Conservation (phyloP, 2,113 vertebrate genomes). For the Talpa occidentalis region DNA sequence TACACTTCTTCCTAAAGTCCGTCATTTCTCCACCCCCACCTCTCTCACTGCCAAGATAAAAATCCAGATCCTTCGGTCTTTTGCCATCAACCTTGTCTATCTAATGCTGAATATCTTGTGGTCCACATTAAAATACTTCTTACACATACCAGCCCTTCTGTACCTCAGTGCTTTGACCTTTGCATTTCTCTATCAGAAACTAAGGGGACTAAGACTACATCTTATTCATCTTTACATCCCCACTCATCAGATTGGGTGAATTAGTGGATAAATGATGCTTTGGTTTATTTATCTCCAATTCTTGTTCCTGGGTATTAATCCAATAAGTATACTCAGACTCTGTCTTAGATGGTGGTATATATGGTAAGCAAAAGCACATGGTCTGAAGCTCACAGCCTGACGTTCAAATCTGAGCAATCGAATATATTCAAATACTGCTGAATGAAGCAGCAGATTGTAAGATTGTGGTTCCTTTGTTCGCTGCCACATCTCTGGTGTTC, state of each 20-base stretch:
- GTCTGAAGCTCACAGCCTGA: not conserved
- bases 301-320: not conserved
- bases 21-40: not conserved
- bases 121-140: not conserved
- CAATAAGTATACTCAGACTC: not conserved
- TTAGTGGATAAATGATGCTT: not conserved
- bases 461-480: not conserved
- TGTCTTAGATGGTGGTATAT: not conserved
- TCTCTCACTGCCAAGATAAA: not conserved
- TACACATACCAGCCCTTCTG: not conserved
- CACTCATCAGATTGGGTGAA: not conserved
- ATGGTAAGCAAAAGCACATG: not conserved
- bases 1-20: not conserved
- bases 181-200: not conserved
- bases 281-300: not conserved
- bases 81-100: not conserved
- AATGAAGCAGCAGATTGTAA: not conserved
- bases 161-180: not conserved
- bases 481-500: not conserved
- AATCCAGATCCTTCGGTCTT: not conserved
- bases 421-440: not conserved
- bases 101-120: not conserved
- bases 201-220: not conserved
- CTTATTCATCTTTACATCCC: not conserved
- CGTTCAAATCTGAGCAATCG: not conserved